Base-by-base conservation (phyloP, 37 sponge, comb jelly and placozoan species). In the Hexactinellida sp. region DNA sequence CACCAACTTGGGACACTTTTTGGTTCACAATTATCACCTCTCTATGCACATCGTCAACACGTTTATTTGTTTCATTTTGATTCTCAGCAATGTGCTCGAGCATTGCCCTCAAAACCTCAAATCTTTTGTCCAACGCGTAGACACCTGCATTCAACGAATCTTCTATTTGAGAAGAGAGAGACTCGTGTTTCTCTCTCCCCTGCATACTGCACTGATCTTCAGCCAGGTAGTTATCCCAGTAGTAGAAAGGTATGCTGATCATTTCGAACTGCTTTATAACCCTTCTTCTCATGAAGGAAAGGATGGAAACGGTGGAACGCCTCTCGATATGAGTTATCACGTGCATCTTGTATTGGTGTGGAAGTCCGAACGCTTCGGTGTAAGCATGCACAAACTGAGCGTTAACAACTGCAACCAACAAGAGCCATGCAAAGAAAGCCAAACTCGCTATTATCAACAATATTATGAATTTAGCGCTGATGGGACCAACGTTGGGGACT, bases 91-190 rank as follows among this genome's bases (percentile, higher is more conserved):
- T 23, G 13, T 21, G 3, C 34, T 63, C 76, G 3, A 63, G 76
- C 76, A 63, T 63, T 21, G 3, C 30, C 30, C 76, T 63, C 76
- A 63, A 25, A 28, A 23, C 76, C 5, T 63, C 76, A 10, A 63
- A 25, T 23, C 76, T 63, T 28, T 63, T 63, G 76, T 63, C 76
- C 34, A 63, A 7, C 34, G 21, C 76, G 76, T 63, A n/a, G 25
- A 63, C 13, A 7, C 76, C 76, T 21, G 76, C 76, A 63, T 63
- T 63, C 32, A 63, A 23, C 32, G 76, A 7, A 63, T 63, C 76
- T n/a, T 63, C 76, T 63, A 63, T 63, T n/a, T 63, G 76, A n/a
- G 76, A 23, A n/a, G 76, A 63, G 34, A 63, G 25, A 32, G 76
- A 63, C 3, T 63, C 76, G 76, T 63, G 76, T 28, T 63, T 63